These are phyloP conservation scores for Phrynosoma blainvillii DNA, from an alignment of 2,113 vertebrate genomes.

Conservation along the genomic window DNA sequence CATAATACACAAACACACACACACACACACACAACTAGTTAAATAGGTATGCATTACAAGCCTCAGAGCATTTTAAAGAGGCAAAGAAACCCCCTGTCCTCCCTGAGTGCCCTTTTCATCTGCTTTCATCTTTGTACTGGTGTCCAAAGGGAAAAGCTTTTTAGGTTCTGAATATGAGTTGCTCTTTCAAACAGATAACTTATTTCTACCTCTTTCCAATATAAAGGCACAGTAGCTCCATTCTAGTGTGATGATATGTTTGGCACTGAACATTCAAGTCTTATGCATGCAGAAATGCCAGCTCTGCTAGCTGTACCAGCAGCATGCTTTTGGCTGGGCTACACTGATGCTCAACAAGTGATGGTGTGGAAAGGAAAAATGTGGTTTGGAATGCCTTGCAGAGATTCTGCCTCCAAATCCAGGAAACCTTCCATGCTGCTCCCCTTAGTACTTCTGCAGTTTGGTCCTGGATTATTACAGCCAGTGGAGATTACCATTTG, in stretches of 20 bases:
- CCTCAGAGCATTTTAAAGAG: not conserved
- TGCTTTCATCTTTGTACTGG: not conserved
- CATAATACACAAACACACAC: not conserved
- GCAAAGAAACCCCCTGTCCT: not conserved
- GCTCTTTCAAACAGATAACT: not conserved
- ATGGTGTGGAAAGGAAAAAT: not conserved
- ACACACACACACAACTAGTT: not conserved
- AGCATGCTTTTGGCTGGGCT: not conserved
- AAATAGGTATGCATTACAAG: too few relatives aligned
- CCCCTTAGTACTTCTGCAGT: too few relatives aligned
- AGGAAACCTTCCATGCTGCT: not conserved
- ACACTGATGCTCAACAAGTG: not conserved
- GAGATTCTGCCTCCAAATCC: not conserved
- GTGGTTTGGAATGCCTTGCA: not conserved
- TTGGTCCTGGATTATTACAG: not conserved
- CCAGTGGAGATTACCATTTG: not conserved
- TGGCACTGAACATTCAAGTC: not conserved
- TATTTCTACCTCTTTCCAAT: not conserved
- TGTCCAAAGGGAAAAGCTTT: not conserved
- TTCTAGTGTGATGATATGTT: not conserved
- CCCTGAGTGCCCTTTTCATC: not conserved
- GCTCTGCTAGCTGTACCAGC: not conserved
- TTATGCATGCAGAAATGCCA: not conserved
- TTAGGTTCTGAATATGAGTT: not conserved
- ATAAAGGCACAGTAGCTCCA: too few relatives aligned